phyloP scores from a whole-genome alignment of 2,888 invertebrate species.

The Stenichneumon culpator region DNA sequence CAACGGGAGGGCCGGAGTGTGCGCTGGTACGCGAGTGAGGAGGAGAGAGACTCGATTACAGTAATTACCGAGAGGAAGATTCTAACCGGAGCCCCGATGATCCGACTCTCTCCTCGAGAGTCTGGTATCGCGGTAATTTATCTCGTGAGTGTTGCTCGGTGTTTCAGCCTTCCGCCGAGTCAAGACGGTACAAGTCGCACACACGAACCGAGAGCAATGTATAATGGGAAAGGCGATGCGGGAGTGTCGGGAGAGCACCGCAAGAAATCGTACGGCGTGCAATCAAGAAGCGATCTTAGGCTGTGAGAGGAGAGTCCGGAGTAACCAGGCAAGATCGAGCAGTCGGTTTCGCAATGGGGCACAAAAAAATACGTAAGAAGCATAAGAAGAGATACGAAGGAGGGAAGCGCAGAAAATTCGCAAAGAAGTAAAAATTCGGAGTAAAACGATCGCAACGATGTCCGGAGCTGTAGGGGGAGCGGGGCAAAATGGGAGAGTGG shows the following conservation, averaged over 20 bases:
- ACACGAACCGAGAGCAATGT: neutral
- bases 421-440: slow-evolving; percentile 35
- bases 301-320: slow-evolving; percentile 15
- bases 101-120: slow-evolving; percentile 12
- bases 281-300: slow-evolving; percentile 64
- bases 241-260: slow-evolving; percentile 27
- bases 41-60: slow-evolving; percentile 63
- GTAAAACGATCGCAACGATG: slow-evolving; percentile 29
- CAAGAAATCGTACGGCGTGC: slow-evolving; percentile 54
- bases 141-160: slow-evolving; percentile 48
- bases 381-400: slow-evolving; percentile 4
- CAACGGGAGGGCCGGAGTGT: neutral
- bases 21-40: neutral
- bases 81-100: slow-evolving; percentile 56
- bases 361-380: neutral
- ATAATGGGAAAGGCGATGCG: slow-evolving; percentile 19
- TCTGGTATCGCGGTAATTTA: slow-evolving; percentile 66
- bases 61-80: slow-evolving; percentile 67
- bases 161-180: slow-evolving; percentile 22
- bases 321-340: slow-evolving; percentile 33
- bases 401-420: neutral
- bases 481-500: too few species aligned
- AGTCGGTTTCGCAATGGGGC: neutral
- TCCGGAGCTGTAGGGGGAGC: neutral
- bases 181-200: slow-evolving; percentile 16